phyloP scores from a whole-genome alignment of 2,888 invertebrate species.

The Athalia cordata region DNA sequence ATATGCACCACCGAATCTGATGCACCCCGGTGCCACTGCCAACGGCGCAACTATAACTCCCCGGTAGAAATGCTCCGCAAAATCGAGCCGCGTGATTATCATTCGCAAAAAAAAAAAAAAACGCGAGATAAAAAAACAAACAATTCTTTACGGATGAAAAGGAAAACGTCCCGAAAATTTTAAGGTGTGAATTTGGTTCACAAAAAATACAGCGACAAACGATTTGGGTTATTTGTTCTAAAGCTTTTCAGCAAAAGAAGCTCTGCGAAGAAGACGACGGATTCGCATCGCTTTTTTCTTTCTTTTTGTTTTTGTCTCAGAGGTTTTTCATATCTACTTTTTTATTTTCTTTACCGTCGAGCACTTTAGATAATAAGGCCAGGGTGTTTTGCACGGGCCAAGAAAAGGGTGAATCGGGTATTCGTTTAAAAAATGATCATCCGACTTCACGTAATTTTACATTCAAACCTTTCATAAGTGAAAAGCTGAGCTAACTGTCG shows the following conservation, averaged over 20 bases:
- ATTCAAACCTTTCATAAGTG: background rate
- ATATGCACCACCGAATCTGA: too few relatives aligned
- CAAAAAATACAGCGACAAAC: slow-evolving; percentile 2
- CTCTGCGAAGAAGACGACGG: slow-evolving; percentile 22
- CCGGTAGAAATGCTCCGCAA: too few relatives aligned
- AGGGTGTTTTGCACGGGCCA: slow-evolving; percentile 60
- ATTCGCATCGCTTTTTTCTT: slow-evolving; percentile 12
- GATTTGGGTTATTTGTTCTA: slow-evolving; percentile 25
- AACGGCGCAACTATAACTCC: too few relatives aligned
- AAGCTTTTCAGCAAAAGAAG: slow-evolving; percentile 27
- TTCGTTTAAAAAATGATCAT: slow-evolving; percentile 73
- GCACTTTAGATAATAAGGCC: slow-evolving; percentile 74
- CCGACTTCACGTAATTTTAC: slow-evolving; percentile 55
- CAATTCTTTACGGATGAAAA: too few relatives aligned
- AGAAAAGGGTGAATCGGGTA: slow-evolving; percentile 73
- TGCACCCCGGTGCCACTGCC: too few relatives aligned
- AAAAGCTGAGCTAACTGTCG: background rate
- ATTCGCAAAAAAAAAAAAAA: too few relatives aligned
- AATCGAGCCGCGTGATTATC: too few relatives aligned
- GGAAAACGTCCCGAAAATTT: too few relatives aligned
- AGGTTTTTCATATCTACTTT: slow-evolving; percentile 36
- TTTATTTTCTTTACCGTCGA: slow-evolving; percentile 57
- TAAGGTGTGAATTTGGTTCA: background rate
- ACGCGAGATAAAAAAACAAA: too few relatives aligned
- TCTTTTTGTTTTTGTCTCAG: slow-evolving; percentile 31